These are phyloP conservation scores for Pinna nobilis DNA, from an alignment of 1,140 invertebrate species.

Conservation along the genomic window DNA sequence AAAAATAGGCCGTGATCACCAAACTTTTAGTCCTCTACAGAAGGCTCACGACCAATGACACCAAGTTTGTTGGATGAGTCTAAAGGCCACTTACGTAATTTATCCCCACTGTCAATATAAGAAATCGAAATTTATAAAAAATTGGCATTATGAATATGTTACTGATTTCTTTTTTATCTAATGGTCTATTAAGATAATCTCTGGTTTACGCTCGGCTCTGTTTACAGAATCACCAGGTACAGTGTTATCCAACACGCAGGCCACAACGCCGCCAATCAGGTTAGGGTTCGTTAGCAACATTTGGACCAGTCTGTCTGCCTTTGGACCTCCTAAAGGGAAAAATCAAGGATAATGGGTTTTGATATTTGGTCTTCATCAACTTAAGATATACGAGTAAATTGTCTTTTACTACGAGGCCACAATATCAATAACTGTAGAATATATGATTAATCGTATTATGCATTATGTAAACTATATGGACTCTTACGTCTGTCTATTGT, in stretches of 20 bases:
- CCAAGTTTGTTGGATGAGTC: too few relatives aligned
- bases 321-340: constrained; percentile 43
- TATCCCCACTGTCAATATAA: background rate
- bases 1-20: too few relatives aligned
- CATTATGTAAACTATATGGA: too few relatives aligned
- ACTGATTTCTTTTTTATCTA: background rate
- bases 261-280: constrained; percentile 72
- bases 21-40: too few relatives aligned
- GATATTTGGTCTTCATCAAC: background rate
- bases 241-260: constrained; percentile 74
- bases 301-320: constrained; percentile 49
- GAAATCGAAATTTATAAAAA: background rate
- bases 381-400: background rate
- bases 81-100: too few relatives aligned
- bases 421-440: too few relatives aligned
- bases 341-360: background rate
- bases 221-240: constrained; percentile 62
- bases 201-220: background rate
- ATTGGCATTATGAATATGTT: background rate
- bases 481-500: too few relatives aligned
- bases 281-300: constrained; percentile 67
- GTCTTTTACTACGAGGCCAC: background rate
- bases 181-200: background rate
- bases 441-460: too few relatives aligned
- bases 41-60: too few relatives aligned